phyloP scores from a whole-genome alignment of 2,888 invertebrate genomes.

The Catocala sponsa region DNA sequence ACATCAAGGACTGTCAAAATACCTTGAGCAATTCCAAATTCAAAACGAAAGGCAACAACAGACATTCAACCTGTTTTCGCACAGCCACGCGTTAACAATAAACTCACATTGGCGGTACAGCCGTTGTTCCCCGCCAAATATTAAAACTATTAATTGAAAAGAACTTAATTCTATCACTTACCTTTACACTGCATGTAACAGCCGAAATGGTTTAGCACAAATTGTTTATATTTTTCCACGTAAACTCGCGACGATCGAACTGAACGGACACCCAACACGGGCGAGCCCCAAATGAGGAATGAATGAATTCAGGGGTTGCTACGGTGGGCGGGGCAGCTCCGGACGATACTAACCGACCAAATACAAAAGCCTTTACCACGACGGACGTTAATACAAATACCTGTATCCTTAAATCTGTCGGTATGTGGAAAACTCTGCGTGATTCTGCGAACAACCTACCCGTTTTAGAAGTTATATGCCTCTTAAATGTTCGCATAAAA shows the following conservation, averaged over 20 bases:
- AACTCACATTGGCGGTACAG: background rate
- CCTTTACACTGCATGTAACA: constrained; percentile 27
- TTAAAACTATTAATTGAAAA: too few species aligned
- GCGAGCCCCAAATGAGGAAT: constrained; percentile 63
- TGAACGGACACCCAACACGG: constrained; percentile 59
- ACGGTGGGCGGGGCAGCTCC: constrained; percentile 76
- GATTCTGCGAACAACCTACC: constrained; percentile 56
- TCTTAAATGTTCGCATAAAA: constrained; percentile 18
- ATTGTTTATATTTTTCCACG: constrained; percentile 70
- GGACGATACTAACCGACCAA: constrained; percentile 56
- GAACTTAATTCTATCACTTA: constrained; percentile 26
- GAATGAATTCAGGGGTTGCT: constrained; percentile 80
- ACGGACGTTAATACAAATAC: constrained; percentile 27
- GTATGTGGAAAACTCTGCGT: constrained; percentile 68
- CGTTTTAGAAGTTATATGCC: constrained; percentile 36
- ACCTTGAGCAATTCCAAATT: constrained; percentile 31
- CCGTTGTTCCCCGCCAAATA: too few species aligned
- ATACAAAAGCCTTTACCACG: constrained; percentile 49
- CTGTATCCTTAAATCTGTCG: constrained; percentile 51
- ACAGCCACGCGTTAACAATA: constrained; percentile 29
- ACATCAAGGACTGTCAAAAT: background rate
- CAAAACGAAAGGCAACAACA: constrained; percentile 19
- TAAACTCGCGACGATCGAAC: constrained; percentile 60
- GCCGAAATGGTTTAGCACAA: constrained; percentile 44
- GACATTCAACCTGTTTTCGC: constrained; percentile 41